Evolutionary conservation across 2,797 vertebrate species (phyloP), one percentile per base, ranked within the genome.

Genomic region (Manis pentadactyla): DNA sequence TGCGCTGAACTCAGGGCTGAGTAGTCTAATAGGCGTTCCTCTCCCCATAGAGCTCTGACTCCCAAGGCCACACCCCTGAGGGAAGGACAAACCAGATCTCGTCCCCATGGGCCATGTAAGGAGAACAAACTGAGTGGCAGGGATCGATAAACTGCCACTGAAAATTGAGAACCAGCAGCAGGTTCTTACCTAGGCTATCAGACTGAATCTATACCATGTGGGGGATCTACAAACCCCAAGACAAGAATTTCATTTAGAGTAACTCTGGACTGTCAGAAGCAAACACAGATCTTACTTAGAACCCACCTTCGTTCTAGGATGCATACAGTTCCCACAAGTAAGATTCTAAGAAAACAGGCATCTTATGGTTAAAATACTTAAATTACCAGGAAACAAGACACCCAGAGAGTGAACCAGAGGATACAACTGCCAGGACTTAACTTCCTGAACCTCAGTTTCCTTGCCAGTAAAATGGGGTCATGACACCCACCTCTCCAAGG

Each of bases 281-380:
- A 42, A 92, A 53, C n/a, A 51, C 59, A n/a, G 2, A 42, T 75
- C 31, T 64, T 79, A 5, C 2, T 71, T 53, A 82, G 42, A 23
- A 31, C 25, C 59, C 21, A 17, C 53, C 46, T 66, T 61, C 11
- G 0, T 78, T 55, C 71, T 64, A 39, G 31, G 37, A 34, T 4
- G 11, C 27, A 42, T 75, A 53, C 27, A 13, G 5, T 42, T 69
- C 23, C 89, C 61, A 37, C 18, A 53, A 59, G 55, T 8, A 23
- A 81, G 77, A 83, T 79, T 59, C 78, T 19, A 73, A 94, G 92
- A 31, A 77, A 95, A 39, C 6, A 25, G 91, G n/a, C 21, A 83
- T 1, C 5, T 64, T 57, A 61, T 7, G 6, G 4, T 29, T 61
- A 75, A 73, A 87, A 79, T 51, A 92, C 63, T 71, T 29, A 11